phyloP scores from a whole-genome alignment of 1,140 invertebrate genomes.

The Microplitis demolitor region DNA sequence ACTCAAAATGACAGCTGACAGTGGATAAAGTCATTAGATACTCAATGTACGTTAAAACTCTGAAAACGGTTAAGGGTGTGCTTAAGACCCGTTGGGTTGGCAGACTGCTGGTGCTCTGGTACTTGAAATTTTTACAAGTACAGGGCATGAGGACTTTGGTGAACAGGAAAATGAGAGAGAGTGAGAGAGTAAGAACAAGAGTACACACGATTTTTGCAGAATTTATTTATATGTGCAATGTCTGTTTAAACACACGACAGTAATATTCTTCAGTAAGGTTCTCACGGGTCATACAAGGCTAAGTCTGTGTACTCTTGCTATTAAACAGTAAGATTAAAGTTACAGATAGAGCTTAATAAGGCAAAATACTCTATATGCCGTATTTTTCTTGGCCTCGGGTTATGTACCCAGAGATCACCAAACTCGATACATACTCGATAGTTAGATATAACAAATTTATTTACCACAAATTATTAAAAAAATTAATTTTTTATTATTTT shows the following conservation, averaged over 20 bases:
- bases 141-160: too few species aligned
- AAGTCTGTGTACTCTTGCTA: constrained; percentile 13
- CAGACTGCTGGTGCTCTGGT: too few species aligned
- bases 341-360: constrained; percentile 37
- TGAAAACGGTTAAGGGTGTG: too few species aligned
- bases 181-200: too few species aligned
- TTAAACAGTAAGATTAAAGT: constrained; percentile 36
- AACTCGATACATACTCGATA: background rate
- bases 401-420: background rate
- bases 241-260: constrained; percentile 4
- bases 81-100: too few species aligned
- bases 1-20: too few species aligned
- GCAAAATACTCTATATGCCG: background rate
- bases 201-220: background rate
- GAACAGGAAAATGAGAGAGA: too few species aligned
- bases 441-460: too few species aligned
- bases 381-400: background rate
- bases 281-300: constrained; percentile 39
- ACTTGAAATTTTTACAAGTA: too few species aligned
- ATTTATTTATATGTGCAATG: background rate
- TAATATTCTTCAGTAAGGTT: constrained; percentile 33
- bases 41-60: too few species aligned
- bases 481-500: too few species aligned
- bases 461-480: background rate
- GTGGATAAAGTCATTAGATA: too few species aligned